Evolutionary conservation across 1,140 invertebrate species (phyloP).

Genomic region (Panagrolaimus sp.): DNA sequence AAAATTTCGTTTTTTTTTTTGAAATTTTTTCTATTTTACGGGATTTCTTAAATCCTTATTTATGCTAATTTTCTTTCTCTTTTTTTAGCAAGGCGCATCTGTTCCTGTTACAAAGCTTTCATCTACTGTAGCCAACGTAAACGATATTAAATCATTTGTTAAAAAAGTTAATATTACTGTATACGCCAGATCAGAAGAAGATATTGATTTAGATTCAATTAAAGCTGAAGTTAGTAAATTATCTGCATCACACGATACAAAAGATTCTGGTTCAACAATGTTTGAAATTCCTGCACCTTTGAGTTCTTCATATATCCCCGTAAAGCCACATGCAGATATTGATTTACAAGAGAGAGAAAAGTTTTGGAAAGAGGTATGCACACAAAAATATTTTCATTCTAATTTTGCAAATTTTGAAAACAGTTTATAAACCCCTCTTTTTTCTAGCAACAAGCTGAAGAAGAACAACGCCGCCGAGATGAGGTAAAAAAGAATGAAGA

Average conservation of each 20-base stretch:
- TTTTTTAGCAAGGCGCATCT: conserved; percentile 45
- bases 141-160: conserved; percentile 40
- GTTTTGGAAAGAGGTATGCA: conserved; percentile 46
- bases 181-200: conserved; percentile 40
- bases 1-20: conserved; percentile 21
- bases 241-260: background rate
- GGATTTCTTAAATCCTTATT: background rate
- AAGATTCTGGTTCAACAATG: background rate
- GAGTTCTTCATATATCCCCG: conserved; percentile 20
- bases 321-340: conserved; percentile 26
- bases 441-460: conserved; percentile 37
- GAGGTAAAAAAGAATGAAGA: conserved; percentile 26
- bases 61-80: too few relatives aligned
- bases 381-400: too few relatives aligned
- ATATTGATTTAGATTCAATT: conserved; percentile 28
- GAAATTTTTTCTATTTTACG: background rate
- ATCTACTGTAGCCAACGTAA: conserved; percentile 36
- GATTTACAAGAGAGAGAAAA: conserved; percentile 40
- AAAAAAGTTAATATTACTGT: conserved; percentile 41
- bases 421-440: background rate
- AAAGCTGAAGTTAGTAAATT: background rate
- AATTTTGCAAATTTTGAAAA: conserved; percentile 18
- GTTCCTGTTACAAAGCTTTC: conserved; percentile 35
- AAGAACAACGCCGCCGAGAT: conserved; percentile 37
- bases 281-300: conserved; percentile 44